Percentiles rank a stretch among this genome's conserved stretches.
Conservation (phyloP, 2,888 invertebrate species). For the Bhutanitis thaidina region DNA sequence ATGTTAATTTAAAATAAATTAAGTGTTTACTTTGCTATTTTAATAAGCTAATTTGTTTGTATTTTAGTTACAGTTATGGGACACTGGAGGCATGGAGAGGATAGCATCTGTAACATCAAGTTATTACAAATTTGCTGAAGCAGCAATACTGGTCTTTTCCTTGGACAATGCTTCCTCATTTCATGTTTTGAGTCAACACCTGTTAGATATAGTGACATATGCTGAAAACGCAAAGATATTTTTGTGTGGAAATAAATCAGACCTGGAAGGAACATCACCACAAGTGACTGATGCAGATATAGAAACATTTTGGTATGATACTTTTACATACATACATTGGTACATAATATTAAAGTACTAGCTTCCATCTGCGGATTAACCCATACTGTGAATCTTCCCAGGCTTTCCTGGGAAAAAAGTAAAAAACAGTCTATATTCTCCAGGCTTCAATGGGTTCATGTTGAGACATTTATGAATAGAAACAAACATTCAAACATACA, state of each 20-base stretch:
- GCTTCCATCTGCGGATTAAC: too few relatives aligned
- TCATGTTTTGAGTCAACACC: slow-evolving; percentile 93
- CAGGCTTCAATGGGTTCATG: too few relatives aligned
- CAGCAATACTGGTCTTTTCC: slow-evolving; percentile 94
- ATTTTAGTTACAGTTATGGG: slow-evolving; percentile 94
- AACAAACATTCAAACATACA: too few relatives aligned
- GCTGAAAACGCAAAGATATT: slow-evolving; percentile 97
- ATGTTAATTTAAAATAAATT: too few relatives aligned
- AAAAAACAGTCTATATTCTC: too few relatives aligned
- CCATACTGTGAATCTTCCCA: too few relatives aligned
- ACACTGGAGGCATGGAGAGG: slow-evolving; percentile 97
- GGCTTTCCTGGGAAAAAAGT: too few relatives aligned
- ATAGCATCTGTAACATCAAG: slow-evolving; percentile 97
- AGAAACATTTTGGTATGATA: slow-evolving; percentile 88
- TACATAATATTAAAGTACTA: neutral
- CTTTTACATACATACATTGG: neutral
- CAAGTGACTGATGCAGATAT: slow-evolving; percentile 93
- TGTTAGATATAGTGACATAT: slow-evolving; percentile 95
- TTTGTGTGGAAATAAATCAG: slow-evolving; percentile 95
- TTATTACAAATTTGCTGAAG: slow-evolving; percentile 97
- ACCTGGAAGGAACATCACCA: slow-evolving; percentile 85
- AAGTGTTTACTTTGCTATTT: too few relatives aligned
- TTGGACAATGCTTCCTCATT: slow-evolving; percentile 95
- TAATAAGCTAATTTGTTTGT: neutral
- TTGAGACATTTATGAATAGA: too few relatives aligned